Base-by-base conservation (phyloP, 1,140 invertebrate genomes). In the Elymnias hypermnestra region DNA sequence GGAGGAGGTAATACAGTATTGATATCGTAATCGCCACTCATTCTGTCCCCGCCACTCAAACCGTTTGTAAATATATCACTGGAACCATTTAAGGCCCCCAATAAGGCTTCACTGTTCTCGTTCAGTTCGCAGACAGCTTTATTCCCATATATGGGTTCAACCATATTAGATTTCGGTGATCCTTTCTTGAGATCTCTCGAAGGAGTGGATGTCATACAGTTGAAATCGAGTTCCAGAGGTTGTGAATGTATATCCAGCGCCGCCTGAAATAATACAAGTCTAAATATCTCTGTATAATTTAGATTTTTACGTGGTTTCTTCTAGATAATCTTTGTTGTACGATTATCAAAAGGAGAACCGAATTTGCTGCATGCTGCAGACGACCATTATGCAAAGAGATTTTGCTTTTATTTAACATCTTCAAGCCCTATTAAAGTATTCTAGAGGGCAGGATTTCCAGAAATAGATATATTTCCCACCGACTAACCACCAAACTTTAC, bases 21-120 rank as follows among this genome's bases (percentile, higher is more conserved):
- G 26, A 86, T 83, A 53, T 87, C 85, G 39, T 86, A 87, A 57
- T 87, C 84, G 3, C 83, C 86, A 36, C 83, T 86, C 23, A 86
- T 55, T 36, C 85, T 63, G n/a, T 82, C 83, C 0, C 63, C 61
- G 9, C 66, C 54, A 26, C 54, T 76, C 4, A 83, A 58, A 19
- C 79, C 79, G 44, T 83, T 83, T 5, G 72, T 72, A 53, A 83
- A 83, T 52, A 85, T 75, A 53, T 82, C 77, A 57, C 58, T 68
- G 7, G 64, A 46, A 3, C 77, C 79, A 51, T 83, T 83, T 40
- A 82, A 48, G 28, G 67, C 65, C 26, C 64, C 64, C 22, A 85
- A 46, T 48, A 84, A 55, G 15, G 71, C 63, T 52, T 83, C 82
- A 28, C 53, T 73, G 53, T 81, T 83, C 46, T 85, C 79, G 53